A percentile compares a stretch with the other conserved stretches of the same genome.
Conservation (phyloP, 2,113 vertebrate genomes). For the Alaudala cheleensis region DNA sequence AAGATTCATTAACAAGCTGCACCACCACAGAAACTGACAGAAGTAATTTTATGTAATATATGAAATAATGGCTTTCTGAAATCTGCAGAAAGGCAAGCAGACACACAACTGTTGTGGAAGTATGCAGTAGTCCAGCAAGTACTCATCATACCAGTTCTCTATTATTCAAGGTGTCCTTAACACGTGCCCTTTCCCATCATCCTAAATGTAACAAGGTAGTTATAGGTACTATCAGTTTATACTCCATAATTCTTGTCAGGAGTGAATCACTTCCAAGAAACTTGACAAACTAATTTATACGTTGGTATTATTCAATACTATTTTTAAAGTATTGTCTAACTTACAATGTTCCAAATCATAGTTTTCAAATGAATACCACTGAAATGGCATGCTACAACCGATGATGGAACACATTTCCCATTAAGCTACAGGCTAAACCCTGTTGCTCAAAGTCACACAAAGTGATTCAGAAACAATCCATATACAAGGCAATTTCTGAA, state of each 20-base stretch:
- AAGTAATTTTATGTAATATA: not conserved
- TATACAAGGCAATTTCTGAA: not conserved
- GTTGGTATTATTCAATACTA: not conserved
- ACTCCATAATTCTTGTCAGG: not conserved
- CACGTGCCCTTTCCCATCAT: not conserved
- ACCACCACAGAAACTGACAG: not conserved
- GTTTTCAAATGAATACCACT: not conserved
- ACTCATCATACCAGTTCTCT: not conserved
- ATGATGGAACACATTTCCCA: not conserved
- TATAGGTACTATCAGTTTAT: not conserved
- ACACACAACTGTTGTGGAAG: not conserved
- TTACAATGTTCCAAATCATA: not conserved
- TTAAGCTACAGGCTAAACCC: not conserved
- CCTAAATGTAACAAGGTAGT: not conserved
- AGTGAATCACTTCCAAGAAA: not conserved
- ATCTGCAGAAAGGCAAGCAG: not conserved
- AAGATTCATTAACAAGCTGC: not conserved
- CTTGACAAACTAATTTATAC: not conserved
- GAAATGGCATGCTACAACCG: not conserved
- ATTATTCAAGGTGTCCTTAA: not conserved
- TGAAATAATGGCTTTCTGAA: not conserved
- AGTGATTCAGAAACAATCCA: not conserved
- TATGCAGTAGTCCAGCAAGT: not conserved
- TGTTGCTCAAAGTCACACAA: not conserved
- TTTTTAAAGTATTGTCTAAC: not conserved